Percentiles rank a stretch among this genome's conserved stretches.
Evolutionary conservation across 2,888 invertebrate genomes (phyloP).

Genomic region (Chirona hameri): DNA sequence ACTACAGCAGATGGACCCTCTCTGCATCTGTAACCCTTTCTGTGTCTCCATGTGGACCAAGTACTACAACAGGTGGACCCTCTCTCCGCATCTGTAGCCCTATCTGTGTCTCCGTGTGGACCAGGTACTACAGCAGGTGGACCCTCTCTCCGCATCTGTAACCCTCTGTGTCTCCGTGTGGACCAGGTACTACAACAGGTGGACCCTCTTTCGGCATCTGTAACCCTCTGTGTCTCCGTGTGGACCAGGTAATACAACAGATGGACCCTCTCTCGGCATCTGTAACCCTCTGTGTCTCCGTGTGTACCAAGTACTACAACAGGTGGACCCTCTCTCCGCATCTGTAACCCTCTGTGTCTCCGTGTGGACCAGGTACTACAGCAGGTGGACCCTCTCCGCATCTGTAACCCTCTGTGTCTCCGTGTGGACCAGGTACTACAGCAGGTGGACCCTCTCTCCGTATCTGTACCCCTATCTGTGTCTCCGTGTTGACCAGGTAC

Average conservation of each 20-base stretch:
- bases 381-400: constrained; percentile 65
- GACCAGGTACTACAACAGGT: constrained; percentile 72
- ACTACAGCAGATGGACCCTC: constrained; percentile 79
- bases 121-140: constrained; percentile 75
- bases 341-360: background rate
- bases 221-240: background rate
- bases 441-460: too few relatives aligned
- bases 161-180: background rate
- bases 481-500: constrained; percentile 53
- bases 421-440: constrained; percentile 63
- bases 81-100: too few relatives aligned
- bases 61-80: constrained; percentile 78
- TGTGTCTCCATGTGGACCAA: constrained; percentile 46
- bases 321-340: too few relatives aligned
- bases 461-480: too few relatives aligned
- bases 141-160: too few relatives aligned
- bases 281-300: background rate
- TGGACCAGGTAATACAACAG: constrained; percentile 69
- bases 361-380: constrained; percentile 63
- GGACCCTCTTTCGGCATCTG: too few relatives aligned
- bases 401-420: background rate
- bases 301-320: constrained; percentile 65
- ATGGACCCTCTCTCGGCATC: too few relatives aligned
- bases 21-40: too few relatives aligned
- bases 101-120: background rate